A percentile compares a stretch with the other conserved stretches of the same genome.
Evolutionary conservation across 30 jellyfish, hydroid and myxozoan genomes (phyloP).

Genomic region (Sanderia malayensis): DNA sequence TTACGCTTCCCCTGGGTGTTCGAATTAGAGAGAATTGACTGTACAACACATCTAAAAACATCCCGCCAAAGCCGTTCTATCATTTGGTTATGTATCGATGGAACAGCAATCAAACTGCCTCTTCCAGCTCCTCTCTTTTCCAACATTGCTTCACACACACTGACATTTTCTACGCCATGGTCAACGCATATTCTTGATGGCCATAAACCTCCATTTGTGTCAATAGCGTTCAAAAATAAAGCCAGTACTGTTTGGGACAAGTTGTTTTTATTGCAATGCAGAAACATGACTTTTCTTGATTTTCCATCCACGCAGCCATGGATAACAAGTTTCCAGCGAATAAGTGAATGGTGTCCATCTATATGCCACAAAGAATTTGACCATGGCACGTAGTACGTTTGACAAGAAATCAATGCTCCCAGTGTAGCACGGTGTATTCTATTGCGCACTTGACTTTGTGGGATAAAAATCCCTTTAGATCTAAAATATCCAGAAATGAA

Average conservation of each 20-base stretch:
- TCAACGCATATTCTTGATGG: constrained; percentile 44
- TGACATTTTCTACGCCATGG: constrained; percentile 48
- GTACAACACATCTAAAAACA: constrained; percentile 32
- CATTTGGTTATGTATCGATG: constrained; percentile 13
- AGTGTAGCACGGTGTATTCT: constrained; percentile 18
- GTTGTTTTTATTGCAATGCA: constrained; percentile 21
- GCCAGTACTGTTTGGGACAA: constrained; percentile 14
- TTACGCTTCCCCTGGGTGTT: no score
- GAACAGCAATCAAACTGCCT: constrained; percentile 41
- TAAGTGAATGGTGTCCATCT: constrained; percentile 50
- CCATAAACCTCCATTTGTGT: constrained; percentile 23
- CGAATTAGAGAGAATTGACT: no score
- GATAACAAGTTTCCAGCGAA: constrained; percentile 43
- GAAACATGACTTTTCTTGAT: constrained; percentile 40
- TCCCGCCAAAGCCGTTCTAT: constrained; percentile 36
- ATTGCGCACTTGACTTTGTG: constrained; percentile 7
- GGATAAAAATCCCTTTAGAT: constrained; percentile 26
- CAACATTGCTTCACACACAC: constrained; percentile 39
- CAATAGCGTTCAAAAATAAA: neutral
- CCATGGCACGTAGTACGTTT: constrained; percentile 48
- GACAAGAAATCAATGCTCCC: constrained; percentile 18
- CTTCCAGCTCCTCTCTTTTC: constrained; percentile 35
- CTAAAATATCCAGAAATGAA: constrained; percentile 36
- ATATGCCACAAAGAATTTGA: constrained; percentile 45
- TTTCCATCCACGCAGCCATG: constrained; percentile 53